Conservation (phyloP, 2,888 invertebrate genomes). For the Clivina fossor region DNA sequence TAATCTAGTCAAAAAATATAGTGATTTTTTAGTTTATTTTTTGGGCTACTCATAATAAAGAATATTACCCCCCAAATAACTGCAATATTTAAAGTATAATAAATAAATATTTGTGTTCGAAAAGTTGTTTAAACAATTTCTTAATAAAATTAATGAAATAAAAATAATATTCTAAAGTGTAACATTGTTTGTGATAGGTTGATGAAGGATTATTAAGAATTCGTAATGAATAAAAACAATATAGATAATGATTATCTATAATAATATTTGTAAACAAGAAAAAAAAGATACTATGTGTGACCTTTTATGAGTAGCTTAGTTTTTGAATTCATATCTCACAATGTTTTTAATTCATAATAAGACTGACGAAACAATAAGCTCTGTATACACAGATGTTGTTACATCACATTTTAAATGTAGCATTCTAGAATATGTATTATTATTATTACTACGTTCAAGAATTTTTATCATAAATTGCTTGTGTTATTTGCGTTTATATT, state of each 20-base stretch:
- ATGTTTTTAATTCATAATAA: constrained; percentile 35
- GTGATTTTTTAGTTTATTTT: constrained; percentile 19
- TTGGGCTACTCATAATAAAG: constrained; percentile 31
- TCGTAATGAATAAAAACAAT: no score
- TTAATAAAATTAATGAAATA: constrained; percentile 31
- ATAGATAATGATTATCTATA: constrained; percentile 27
- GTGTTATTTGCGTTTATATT: no score
- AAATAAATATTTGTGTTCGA: constrained; percentile 26
- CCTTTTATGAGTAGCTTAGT: constrained; percentile 32
- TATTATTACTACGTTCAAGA: no score
- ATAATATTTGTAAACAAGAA: no score
- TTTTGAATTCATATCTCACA: constrained; percentile 34
- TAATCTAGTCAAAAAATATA: constrained; percentile 25
- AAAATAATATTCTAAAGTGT: constrained; percentile 32
- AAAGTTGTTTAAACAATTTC: constrained; percentile 22
- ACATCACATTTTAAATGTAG: constrained; percentile 33
- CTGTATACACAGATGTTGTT: constrained; percentile 33
- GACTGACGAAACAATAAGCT: constrained; percentile 35
- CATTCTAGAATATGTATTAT: constrained; percentile 31
- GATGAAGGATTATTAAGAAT: constrained; percentile 20
- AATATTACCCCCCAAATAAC: constrained; percentile 4
- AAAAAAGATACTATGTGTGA: constrained; percentile 27
- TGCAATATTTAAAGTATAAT: constrained; percentile 26
- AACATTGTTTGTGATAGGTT: constrained; percentile 33
- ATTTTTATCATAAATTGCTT: no score